Percentiles rank a stretch among this genome's conserved stretches.
Evolutionary conservation across 2,888 invertebrate genomes (phyloP).

Genomic region (Drosophila trichaetosa): DNA sequence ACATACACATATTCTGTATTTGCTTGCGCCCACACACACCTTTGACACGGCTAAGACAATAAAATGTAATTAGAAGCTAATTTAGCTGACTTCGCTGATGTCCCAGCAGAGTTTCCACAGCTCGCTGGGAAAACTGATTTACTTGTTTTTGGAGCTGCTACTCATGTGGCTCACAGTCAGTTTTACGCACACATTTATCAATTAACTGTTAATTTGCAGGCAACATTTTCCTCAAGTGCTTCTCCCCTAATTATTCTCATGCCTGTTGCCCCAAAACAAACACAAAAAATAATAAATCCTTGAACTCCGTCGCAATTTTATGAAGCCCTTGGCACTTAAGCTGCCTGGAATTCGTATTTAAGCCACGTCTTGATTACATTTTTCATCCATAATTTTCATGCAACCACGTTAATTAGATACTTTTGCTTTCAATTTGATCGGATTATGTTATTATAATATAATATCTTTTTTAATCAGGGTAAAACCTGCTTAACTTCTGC

Average conservation of each 20-base stretch:
- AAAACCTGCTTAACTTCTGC: not conserved
- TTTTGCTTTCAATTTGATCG: not conserved
- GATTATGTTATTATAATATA: not conserved
- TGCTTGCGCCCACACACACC: conserved; percentile 39
- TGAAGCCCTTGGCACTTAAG: conserved; percentile 8
- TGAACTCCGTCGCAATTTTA: conserved; percentile 51
- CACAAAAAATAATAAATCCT: not conserved
- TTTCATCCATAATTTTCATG: conserved; percentile 11
- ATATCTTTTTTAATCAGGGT: not conserved
- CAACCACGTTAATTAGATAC: conserved; percentile 18
- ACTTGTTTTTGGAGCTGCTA: conserved; percentile 19
- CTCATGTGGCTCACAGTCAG: conserved; percentile 19
- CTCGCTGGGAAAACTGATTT: conserved; percentile 51
- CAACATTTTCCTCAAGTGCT: not conserved
- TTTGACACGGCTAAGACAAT: conserved; percentile 56
- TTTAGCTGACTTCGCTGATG: conserved; percentile 47
- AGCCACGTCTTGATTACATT: not conserved
- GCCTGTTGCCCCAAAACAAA: conserved; percentile 4
- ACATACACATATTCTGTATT: conserved; percentile 11
- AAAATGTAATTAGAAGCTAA: conserved; percentile 72
- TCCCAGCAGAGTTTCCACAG: conserved; percentile 8
- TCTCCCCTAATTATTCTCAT: not conserved
- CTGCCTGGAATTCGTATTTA: conserved; percentile 21
- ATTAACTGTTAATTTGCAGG: conserved; percentile 63
- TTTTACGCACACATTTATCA: conserved; percentile 64